Evolutionary conservation across 2,113 vertebrate genomes (phyloP), one percentile per base, ranked within the genome.

Genomic region (Misgurnus mizolepis): DNA sequence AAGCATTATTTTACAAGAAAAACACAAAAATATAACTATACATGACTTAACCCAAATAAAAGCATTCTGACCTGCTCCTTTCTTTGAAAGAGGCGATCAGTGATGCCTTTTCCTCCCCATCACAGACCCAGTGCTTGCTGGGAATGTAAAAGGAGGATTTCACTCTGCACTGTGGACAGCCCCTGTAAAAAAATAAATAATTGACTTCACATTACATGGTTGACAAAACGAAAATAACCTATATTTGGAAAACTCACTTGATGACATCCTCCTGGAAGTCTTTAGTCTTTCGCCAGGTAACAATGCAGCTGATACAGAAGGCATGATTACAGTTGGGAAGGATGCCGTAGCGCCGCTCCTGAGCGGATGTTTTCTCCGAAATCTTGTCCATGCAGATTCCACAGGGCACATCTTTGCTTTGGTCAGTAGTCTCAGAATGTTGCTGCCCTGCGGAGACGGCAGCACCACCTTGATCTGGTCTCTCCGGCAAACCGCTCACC

Each of bases 361-460:
- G 82, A 0, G 65, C 73, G 27, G 88, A 81, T 0, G 76, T 8
- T 84, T 97, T 97, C 84, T 95, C 95, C 1, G 94, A 96, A 61
- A 96, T 94, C n/a, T 92, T 94, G 80, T 98, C 96, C 95, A 97
- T 96, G 89, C 95, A 97, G 90, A 97, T 96, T 11, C 96, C 95
- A 7, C 96, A 98, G 65, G 91, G 88, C 11, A 96, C 18, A 0
- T 93, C 87, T 88, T 89, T 89, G 40, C 95, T 96, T 75, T 86
- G 86, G 80, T 85, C 15, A 84, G 58, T 88, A 68, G 86, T 85
- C 66, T 89, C 85, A 8, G 82, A 6, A 0, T 84, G 84, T 0
- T 49, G 78, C 0, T 67, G 72, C 49, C 45, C 14, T 40, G 17
- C 34, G 7, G 80, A 81, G 27, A 89, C 84, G 0, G 87, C 86